Evolutionary conservation across 2,113 vertebrate genomes (phyloP), one percentile per base, ranked within the genome.

Genomic region (Oncorhynchus keta): DNA sequence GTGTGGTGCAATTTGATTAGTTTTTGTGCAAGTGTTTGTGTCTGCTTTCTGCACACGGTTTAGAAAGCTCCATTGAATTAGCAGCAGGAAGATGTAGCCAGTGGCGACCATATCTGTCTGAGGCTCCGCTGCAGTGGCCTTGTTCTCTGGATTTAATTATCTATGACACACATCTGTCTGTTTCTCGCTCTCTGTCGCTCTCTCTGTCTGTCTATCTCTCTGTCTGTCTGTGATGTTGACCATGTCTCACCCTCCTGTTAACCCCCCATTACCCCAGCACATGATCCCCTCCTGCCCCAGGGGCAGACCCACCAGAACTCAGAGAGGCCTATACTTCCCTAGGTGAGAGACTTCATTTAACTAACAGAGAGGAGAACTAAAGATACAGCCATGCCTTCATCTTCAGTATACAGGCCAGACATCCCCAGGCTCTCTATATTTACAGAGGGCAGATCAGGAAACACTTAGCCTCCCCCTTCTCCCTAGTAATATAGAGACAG

Each of bases 101-200:
- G 28, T 20, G 26, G 18, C 32, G 13, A 8, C 48, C 72, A 62
- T 39, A 26, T 48, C 48, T 49, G 11, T 20, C 13, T n/a, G 39
- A 1, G 13, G 24, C 65, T 49, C 14, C 6, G 16, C 39, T 22
- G 59, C 39, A 57, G 11, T 72, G 76, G 26, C 75, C 68, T 49
- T 69, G 39, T 75, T 26, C 35, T 4, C 6, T 76, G 65, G 35
- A 57, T 70, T 39, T 35, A 59, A 26, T 72, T 55, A 64, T 72
- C 65, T 24, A 14, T 8, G 22, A 62, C 59, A 14, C 59, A 12
- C 45, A n/a, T 78, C 26, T 35, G 39, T 72, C 20, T 75, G 16
- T 51, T 0, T 51, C 49, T 51, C 49, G 1, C 2, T 16, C 13
- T 51, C 49, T 13, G 18, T 26, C 13, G 14, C 13, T 51, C 49